These are phyloP conservation scores for Bicyclus anynana DNA, from an alignment of 1,140 invertebrate species.

Conservation along the genomic window DNA sequence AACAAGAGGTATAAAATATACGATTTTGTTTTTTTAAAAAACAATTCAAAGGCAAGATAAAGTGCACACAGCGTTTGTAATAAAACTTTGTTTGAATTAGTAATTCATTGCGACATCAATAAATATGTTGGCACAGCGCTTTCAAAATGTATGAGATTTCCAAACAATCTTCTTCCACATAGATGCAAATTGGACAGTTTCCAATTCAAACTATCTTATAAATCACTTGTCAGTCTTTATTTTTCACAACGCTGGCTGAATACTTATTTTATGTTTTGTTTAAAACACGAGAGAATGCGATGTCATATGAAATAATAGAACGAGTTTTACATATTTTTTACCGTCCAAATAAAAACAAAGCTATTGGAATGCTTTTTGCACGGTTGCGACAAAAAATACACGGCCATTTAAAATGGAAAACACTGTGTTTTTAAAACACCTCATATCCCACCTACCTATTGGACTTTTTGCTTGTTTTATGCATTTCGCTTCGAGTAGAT, in stretches of 20 bases:
- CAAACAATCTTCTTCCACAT: conserved; percentile 28
- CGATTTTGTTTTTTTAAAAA: background rate
- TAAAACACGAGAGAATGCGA: background rate
- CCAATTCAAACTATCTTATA: conserved; percentile 31
- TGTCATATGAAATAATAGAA: conserved; percentile 8
- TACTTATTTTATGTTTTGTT: conserved; percentile 11
- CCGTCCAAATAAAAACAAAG: conserved; percentile 1
- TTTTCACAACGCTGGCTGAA: conserved; percentile 15
- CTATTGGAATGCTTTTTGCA: background rate
- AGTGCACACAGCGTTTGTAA: background rate
- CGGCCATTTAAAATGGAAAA: background rate
- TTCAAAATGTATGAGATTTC: conserved; percentile 27
- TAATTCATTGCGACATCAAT: conserved; percentile 22
- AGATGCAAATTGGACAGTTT: conserved; percentile 27
- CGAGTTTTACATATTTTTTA: conserved; percentile 1
- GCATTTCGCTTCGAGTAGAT: background rate
- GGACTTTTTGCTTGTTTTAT: background rate
- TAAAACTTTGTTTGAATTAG: conserved; percentile 12
- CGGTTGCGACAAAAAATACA: background rate
- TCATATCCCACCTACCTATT: background rate
- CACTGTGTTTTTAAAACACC: conserved; percentile 2
- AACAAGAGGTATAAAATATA: conserved; percentile 41
- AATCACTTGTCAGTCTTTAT: conserved; percentile 25
- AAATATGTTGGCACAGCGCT: conserved; percentile 23
- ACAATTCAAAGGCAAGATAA: background rate